A percentile compares a stretch with the other conserved stretches of the same genome.
Evolutionary conservation across 2,888 invertebrate genomes (phyloP).

Genomic region (Apodemia mormo): DNA sequence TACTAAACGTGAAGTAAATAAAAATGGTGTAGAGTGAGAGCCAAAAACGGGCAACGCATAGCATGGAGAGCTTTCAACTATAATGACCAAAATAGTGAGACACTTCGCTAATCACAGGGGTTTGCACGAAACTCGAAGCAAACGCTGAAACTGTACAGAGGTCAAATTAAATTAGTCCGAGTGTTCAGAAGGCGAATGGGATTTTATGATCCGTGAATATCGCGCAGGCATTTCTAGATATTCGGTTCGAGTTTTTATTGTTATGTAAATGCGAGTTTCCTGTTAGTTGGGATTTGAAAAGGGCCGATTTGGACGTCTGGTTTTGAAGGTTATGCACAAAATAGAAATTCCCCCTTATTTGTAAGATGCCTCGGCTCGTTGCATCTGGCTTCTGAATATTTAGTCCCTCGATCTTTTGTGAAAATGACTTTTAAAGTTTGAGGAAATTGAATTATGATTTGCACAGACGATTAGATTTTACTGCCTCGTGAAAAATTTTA

Average conservation of each 20-base stretch:
- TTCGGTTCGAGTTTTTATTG: constrained; percentile 81
- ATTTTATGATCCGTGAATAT: constrained; percentile 82
- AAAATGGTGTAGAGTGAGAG: constrained; percentile 39
- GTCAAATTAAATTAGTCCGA: constrained; percentile 68
- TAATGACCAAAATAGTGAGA: constrained; percentile 61
- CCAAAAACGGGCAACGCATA: constrained; percentile 57
- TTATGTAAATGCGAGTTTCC: constrained; percentile 81
- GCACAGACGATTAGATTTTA: constrained; percentile 61
- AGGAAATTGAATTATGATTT: constrained; percentile 63
- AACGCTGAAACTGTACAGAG: constrained; percentile 48
- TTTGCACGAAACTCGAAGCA: constrained; percentile 48
- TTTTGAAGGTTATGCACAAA: constrained; percentile 78
- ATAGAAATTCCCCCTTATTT: constrained; percentile 66
- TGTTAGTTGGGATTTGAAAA: constrained; percentile 81
- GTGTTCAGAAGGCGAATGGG: constrained; percentile 65
- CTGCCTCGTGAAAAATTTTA: constrained; percentile 33
- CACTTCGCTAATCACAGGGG: constrained; percentile 47
- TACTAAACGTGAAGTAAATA: constrained; percentile 29
- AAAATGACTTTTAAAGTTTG: constrained; percentile 63
- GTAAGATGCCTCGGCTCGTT: constrained; percentile 58
- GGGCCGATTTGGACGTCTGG: constrained; percentile 81
- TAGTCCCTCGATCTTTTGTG: constrained; percentile 56
- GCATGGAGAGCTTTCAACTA: constrained; percentile 50
- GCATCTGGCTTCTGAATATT: constrained; percentile 60
- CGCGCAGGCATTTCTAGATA: constrained; percentile 79